These are phyloP conservation scores for Oncorhynchus keta DNA, from an alignment of 2,113 vertebrate genomes.

Conservation along the genomic window DNA sequence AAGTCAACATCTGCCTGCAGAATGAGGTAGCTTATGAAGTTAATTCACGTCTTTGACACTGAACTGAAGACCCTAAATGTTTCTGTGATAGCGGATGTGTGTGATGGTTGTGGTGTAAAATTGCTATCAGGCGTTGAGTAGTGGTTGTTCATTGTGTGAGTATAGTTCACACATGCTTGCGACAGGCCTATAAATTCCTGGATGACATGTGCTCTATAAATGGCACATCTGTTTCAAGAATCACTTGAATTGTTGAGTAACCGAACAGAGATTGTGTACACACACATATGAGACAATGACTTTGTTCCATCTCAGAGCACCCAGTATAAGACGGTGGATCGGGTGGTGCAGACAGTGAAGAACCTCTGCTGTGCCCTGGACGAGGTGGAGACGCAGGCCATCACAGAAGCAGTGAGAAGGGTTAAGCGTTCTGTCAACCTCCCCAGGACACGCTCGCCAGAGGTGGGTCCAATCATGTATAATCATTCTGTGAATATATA, in stretches of 20 bases:
- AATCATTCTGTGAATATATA: no score
- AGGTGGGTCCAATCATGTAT: constrained; percentile 69
- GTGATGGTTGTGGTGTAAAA: background rate
- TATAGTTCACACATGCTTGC: background rate
- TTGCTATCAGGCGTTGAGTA: background rate
- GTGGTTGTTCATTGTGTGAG: background rate
- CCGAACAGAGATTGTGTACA: background rate
- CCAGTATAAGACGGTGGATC: constrained; percentile 82
- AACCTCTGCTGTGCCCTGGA: constrained; percentile 89
- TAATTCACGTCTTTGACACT: no score
- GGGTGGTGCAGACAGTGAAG: constrained; percentile 87
- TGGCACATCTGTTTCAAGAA: constrained; percentile 5
- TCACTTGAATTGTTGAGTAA: background rate
- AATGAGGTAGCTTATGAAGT: constrained; percentile 76
- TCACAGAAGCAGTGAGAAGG: constrained; percentile 85
- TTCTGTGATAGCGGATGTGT: background rate
- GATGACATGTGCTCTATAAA: no score
- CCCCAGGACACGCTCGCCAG: constrained; percentile 78
- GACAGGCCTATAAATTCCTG: constrained; percentile 22
- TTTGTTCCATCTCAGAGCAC: background rate
- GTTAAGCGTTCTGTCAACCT: constrained; percentile 87
- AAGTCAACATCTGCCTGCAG: constrained; percentile 82
- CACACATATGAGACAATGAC: background rate
- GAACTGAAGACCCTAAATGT: background rate
- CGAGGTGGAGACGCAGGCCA: constrained; percentile 85